phyloP scores from a whole-genome alignment of 1,140 invertebrate genomes.

The Drosophila equinoxialis region DNA sequence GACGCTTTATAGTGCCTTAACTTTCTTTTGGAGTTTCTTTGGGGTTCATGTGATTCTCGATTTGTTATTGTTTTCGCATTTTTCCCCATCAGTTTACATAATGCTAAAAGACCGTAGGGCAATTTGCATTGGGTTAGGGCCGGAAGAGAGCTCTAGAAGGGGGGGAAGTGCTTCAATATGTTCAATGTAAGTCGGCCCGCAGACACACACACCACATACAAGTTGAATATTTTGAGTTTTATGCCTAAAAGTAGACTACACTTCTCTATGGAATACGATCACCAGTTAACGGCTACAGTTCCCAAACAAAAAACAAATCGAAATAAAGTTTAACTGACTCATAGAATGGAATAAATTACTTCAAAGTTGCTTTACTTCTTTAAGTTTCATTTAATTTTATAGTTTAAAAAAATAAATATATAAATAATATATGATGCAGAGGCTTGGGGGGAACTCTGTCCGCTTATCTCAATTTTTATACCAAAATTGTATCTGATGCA shows the following conservation, averaged over 20 bases:
- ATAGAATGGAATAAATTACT: too few species aligned
- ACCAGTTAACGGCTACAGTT: too few species aligned
- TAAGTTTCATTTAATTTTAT: neutral
- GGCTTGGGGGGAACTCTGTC: too few species aligned
- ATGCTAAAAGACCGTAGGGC: slow-evolving; percentile 10
- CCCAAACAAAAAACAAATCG: too few species aligned
- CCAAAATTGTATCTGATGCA: too few species aligned
- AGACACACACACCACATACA: neutral
- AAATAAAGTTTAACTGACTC: too few species aligned
- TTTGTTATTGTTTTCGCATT: neutral
- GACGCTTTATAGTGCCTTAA: neutral
- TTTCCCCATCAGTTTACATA: slow-evolving; percentile 35
- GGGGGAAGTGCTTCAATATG: neutral
- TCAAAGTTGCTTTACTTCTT: too few species aligned
- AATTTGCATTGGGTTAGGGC: neutral
- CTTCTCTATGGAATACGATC: neutral
- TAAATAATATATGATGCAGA: too few species aligned
- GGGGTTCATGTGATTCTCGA: slow-evolving; percentile 6
- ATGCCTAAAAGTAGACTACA: slow-evolving; percentile 55
- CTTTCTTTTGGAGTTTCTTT: slow-evolving; percentile 37
- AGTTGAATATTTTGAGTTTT: neutral
- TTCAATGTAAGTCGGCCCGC: neutral
- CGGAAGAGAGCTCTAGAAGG: neutral
- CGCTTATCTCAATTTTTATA: too few species aligned
- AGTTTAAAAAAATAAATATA: slow-evolving; percentile 1